phyloP scores from a whole-genome alignment of 2,888 invertebrate species.

The Caenorhabditis sp. region DNA sequence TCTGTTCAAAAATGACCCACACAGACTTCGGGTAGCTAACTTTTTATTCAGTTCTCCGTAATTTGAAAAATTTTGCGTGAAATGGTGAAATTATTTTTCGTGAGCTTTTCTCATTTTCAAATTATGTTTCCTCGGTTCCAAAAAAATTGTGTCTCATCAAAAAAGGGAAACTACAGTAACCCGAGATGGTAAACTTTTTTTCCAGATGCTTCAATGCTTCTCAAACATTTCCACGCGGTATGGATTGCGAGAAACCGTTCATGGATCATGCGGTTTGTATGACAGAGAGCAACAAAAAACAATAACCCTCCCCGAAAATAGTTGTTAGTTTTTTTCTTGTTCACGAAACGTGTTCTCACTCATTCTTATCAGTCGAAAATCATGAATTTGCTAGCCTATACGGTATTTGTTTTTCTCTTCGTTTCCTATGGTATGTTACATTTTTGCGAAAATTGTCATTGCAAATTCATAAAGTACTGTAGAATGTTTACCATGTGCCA shows the following conservation, averaged over 20 bases:
- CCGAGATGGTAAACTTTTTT: no score
- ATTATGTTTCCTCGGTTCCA: no score
- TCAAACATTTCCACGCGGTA: slow-evolving; percentile 31
- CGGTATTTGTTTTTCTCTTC: background rate
- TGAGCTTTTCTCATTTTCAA: no score
- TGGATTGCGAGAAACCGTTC: slow-evolving; percentile 43
- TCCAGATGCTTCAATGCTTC: slow-evolving; percentile 45
- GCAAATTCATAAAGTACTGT: background rate
- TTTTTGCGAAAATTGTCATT: background rate
- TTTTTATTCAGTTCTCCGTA: no score
- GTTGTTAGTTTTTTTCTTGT: background rate
- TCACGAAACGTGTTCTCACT: background rate
- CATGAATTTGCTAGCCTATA: background rate
- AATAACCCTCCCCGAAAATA: background rate
- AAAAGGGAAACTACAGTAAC: no score
- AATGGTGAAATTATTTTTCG: no score
- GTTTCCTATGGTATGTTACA: background rate
- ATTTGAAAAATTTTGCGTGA: no score
- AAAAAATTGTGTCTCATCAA: no score
- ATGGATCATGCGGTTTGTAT: slow-evolving; percentile 30
- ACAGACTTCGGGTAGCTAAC: no score
- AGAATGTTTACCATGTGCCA: slow-evolving; percentile 10
- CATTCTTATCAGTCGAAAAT: background rate
- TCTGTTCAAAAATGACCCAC: no score
- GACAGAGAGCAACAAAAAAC: slow-evolving; percentile 8